A percentile compares a stretch with the other conserved stretches of the same genome.
phyloP scores from a whole-genome alignment of 2,113 vertebrate genomes.

The Cromileptes altivelis region DNA sequence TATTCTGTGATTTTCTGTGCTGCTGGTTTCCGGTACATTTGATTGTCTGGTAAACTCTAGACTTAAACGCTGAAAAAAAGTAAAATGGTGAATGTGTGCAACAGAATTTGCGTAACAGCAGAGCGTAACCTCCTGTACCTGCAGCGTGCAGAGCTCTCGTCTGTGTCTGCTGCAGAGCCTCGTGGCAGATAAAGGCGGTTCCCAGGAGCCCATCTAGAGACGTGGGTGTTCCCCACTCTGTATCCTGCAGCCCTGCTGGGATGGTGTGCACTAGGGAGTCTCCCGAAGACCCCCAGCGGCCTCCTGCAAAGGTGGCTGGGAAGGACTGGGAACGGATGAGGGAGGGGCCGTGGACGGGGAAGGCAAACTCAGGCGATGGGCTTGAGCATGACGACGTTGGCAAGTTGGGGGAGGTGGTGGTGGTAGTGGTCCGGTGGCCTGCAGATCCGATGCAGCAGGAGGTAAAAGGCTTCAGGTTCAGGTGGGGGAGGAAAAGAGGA shows the following conservation, averaged over 20 bases:
- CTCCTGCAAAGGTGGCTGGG: conserved; percentile 82
- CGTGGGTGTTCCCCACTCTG: conserved; percentile 95
- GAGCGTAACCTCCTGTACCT: conserved; percentile 77
- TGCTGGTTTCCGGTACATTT: neutral
- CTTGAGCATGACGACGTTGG: conserved; percentile 7
- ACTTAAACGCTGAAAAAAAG: neutral
- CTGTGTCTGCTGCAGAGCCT: conserved; percentile 89
- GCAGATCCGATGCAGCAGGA: conserved; percentile 98
- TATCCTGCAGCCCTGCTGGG: conserved; percentile 94
- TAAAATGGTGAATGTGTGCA: neutral
- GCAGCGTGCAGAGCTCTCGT: conserved; percentile 84
- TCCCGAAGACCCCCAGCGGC: conserved; percentile 80
- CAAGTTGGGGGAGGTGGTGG: conserved; percentile 82
- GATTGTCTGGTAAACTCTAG: conserved; percentile 1
- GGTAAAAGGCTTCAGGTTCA: conserved; percentile 89
- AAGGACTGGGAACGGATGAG: conserved; percentile 94
- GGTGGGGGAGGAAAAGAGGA: conserved; percentile 4
- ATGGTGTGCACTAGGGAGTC: conserved; percentile 90
- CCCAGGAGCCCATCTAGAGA: conserved; percentile 95
- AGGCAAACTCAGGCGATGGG: conserved; percentile 79
- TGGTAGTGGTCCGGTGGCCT: conserved; percentile 94
- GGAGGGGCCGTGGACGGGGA: conserved; percentile 74
- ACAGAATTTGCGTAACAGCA: neutral
- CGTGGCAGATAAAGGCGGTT: conserved; percentile 93
- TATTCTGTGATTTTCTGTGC: conserved; percentile 26